Evolutionary conservation across 1,140 invertebrate species (phyloP).

Genomic region (Doryteuthis pealeii): DNA sequence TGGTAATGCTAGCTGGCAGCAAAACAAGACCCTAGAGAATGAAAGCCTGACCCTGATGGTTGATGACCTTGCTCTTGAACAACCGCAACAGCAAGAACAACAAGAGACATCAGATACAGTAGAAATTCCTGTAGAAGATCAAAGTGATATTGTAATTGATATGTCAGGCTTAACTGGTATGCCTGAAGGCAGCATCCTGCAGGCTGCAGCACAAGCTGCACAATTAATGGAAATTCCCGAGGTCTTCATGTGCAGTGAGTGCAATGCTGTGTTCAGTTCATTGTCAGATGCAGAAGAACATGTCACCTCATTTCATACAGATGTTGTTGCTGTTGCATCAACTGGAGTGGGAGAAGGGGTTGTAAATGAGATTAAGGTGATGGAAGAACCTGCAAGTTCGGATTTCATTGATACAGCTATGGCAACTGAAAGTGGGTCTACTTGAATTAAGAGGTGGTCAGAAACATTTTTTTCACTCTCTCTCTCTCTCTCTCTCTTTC

Average conservation of each 20-base stretch:
- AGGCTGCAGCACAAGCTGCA: not conserved
- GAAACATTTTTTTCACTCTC: no score
- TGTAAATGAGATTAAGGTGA: not conserved
- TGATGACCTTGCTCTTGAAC: not conserved
- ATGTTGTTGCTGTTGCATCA: not conserved
- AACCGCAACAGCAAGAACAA: not conserved
- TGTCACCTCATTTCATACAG: not conserved
- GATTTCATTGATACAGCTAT: not conserved
- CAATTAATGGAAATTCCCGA: not conserved
- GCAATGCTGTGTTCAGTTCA: constrained; percentile 21
- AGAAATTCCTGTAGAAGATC: not conserved
- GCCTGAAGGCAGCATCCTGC: not conserved
- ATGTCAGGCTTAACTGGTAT: not conserved
- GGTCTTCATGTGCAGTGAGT: constrained; percentile 32
- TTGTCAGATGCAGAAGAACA: constrained; percentile 16
- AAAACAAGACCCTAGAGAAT: not conserved
- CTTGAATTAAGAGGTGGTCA: not conserved
- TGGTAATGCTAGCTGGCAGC: not conserved
- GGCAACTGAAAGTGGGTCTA: not conserved
- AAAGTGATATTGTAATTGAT: not conserved
- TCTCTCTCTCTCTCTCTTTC: no score
- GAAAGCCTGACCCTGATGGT: not conserved
- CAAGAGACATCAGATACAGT: not conserved
- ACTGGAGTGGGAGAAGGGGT: not conserved
- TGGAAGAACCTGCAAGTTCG: no score